Evolutionary conservation across 2,113 vertebrate genomes (phyloP).

Genomic region (Antigone vipio): DNA sequence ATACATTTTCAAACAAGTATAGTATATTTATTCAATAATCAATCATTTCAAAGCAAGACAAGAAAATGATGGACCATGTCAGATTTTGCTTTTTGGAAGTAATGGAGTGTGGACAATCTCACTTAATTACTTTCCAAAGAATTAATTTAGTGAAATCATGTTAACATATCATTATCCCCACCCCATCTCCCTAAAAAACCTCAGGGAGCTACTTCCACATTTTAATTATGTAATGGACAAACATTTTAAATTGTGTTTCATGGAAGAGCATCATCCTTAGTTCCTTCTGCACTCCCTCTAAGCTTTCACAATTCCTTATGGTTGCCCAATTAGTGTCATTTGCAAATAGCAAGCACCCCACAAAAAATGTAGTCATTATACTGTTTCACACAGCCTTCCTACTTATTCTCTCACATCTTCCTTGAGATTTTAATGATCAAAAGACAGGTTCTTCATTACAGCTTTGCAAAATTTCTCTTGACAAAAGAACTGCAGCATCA

Average conservation of each 20-base stretch:
- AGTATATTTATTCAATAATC: background rate
- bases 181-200: background rate
- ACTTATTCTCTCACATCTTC: constrained; percentile 2
- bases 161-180: constrained; percentile 23
- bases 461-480: background rate
- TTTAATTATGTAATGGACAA: background rate
- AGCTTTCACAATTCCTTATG: background rate
- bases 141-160: constrained; percentile 21
- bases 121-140: constrained; percentile 21
- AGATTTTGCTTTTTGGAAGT: background rate
- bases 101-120: background rate
- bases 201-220: background rate
- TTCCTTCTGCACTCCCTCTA: background rate
- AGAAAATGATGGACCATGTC: background rate
- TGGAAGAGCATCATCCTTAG: background rate
- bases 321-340: background rate
- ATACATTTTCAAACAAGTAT: background rate
- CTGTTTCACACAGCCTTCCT: background rate
- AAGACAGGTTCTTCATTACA: background rate
- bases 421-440: background rate
- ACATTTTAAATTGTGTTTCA: background rate
- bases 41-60: constrained; percentile 12
- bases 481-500: background rate
- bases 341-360: background rate
- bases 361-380: background rate